phyloP scores from a whole-genome alignment of 1,140 invertebrate genomes.

The fruit fly (Drosophila melanogaster) region Release_6_plus_ISO1_MT NC_004354.4:4712501-4713000 shows the following conservation, averaged over 20 bases:
- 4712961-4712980: neutral
- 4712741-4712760: constrained; percentile 7
- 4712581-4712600: constrained; percentile 59
- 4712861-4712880: neutral
- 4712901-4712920: no score
- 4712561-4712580: constrained; percentile 71
- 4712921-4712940: neutral
- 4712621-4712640: constrained; percentile 75
- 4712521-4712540: constrained; percentile 34
- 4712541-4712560: constrained; percentile 61
- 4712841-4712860: neutral
- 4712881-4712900: neutral
- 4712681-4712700: constrained; percentile 80
- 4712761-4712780: constrained; percentile 9
- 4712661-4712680: constrained; percentile 66
- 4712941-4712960: neutral
- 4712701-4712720: constrained; percentile 50
- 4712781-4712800: no score
- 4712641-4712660: neutral
- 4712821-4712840: neutral
- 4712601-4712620: constrained; percentile 52
- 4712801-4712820: no score
- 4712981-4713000: neutral
- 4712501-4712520: neutral
- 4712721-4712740: constrained; percentile 12